Evolutionary conservation across 2,113 vertebrate genomes (phyloP).

Genomic region (Charina bottae): DNA sequence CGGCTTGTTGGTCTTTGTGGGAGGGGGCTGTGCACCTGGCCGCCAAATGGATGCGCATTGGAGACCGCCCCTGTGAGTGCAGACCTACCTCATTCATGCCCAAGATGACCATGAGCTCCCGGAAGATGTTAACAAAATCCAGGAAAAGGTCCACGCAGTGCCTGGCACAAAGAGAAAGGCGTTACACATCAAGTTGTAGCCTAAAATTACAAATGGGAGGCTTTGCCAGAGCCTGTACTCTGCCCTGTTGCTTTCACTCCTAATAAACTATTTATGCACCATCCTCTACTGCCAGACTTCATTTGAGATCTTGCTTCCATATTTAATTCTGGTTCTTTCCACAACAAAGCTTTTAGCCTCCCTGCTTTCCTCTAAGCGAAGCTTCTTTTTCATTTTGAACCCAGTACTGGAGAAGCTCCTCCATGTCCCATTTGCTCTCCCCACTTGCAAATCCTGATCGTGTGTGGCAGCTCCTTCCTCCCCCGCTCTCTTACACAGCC

Average conservation of each 20-base stretch:
- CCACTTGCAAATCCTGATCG: neutral
- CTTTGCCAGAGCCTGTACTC: too few relatives aligned
- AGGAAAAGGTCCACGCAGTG: conserved; percentile 95
- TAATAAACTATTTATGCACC: neutral
- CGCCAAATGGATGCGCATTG: neutral
- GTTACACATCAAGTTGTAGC: neutral
- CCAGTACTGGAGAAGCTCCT: neutral
- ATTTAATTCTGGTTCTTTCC: neutral
- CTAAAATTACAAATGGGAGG: neutral
- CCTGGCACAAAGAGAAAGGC: conserved; percentile 63
- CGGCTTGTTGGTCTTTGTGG: neutral
- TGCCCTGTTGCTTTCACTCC: neutral
- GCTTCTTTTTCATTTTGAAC: neutral
- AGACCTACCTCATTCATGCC: conserved; percentile 89
- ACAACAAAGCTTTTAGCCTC: neutral
- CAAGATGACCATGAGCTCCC: conserved; percentile 93
- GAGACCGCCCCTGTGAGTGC: accelerated
- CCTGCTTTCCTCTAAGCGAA: neutral
- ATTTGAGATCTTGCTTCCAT: neutral
- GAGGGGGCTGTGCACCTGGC: neutral
- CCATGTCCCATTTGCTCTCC: neutral
- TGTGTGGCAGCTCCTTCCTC: neutral
- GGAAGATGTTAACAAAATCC: conserved; percentile 94
- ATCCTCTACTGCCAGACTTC: neutral
- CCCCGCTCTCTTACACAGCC: too few relatives aligned